Evolutionary conservation across 2,113 vertebrate species (phyloP).

Genomic region (Daphoenositta chrysoptera): DNA sequence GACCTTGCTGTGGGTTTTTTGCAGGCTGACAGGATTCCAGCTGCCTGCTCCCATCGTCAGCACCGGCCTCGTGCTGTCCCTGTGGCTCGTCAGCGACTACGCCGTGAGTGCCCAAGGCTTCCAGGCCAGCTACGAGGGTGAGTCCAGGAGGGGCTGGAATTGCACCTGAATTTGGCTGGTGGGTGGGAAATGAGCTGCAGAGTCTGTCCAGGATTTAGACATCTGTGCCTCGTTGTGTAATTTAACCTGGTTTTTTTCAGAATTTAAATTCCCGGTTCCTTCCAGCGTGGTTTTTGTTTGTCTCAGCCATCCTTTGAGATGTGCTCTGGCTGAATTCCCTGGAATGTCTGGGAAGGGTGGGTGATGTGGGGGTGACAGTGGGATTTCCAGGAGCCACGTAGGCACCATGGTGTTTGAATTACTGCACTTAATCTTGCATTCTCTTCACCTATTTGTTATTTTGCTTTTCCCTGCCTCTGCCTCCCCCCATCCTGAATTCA

Average conservation of each 20-base stretch:
- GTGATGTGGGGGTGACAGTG: fast-evolving
- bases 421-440: fast-evolving
- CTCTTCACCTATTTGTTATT: fast-evolving
- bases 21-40: slow-evolving; percentile 96
- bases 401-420: not conserved
- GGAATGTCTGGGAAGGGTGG: not conserved
- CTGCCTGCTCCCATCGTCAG: slow-evolving; percentile 94
- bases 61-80: slow-evolving; percentile 82
- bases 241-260: not conserved
- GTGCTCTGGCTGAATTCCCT: not conserved
- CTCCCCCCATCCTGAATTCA: not conserved
- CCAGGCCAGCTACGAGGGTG: slow-evolving; percentile 93
- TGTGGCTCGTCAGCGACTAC: slow-evolving; percentile 94
- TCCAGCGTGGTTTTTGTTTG: not conserved
- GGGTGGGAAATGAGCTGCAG: not conserved
- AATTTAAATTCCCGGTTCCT: not conserved
- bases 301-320: not conserved
- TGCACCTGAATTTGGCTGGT: fast-evolving
- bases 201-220: fast-evolving
- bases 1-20: not conserved
- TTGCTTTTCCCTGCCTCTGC: not conserved
- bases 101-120: slow-evolving; percentile 98
- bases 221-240: fast-evolving
- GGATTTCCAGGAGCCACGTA: not conserved
- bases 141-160: not conserved